Evolutionary conservation across 2,797 vertebrate genomes (phyloP), one percentile per base, ranked within the genome.

Genomic region (Cichlasoma orientale): DNA sequence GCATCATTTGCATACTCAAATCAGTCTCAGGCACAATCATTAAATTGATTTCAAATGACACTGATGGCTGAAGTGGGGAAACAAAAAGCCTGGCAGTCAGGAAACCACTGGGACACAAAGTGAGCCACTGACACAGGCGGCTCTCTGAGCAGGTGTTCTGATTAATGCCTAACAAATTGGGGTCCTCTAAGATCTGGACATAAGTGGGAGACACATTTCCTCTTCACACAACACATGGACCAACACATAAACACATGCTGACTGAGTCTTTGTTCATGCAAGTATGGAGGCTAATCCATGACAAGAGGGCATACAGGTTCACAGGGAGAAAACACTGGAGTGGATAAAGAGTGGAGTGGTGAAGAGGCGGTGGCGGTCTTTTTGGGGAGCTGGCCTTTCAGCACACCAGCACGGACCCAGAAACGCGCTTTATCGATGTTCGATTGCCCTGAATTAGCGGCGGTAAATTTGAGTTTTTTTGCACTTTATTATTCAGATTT

Each of bases 61-160:
- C 91, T 92, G 90, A 94, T 95, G 94, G 94, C 91, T 95, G 91
- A 93, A 95, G 94, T 94, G 92, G 90, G 78, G 89, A 94, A 94
- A 94, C 89, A 92, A 92, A 94, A 92, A 87, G 81, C 78, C 78
- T 23, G 14, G 61, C 79, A 80, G 79, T 72, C 74, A 78, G 82
- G 71, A 84, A 90, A 80, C 82, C 90, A 80, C 56, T 69, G 86
- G 84, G 88, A 84, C 86, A 89, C 88, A 86, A 88, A 92, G 88
- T 91, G 83, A 86, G 86, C 82, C 55, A 55, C 85, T 87, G 87
- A 91, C 90, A 89, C 84, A n/a, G 82, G 88, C 80, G 78, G 72
- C 86, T 88, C 88, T 82, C 75, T 52, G 92, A 93, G 93, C 94
- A 96, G 94, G 94, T 95, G 95, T 91, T 92, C 90, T 93, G 93